A percentile compares a stretch with the other conserved stretches of the same genome.
Conservation (phyloP, 2,888 invertebrate genomes). For the Drosophila dives region DNA sequence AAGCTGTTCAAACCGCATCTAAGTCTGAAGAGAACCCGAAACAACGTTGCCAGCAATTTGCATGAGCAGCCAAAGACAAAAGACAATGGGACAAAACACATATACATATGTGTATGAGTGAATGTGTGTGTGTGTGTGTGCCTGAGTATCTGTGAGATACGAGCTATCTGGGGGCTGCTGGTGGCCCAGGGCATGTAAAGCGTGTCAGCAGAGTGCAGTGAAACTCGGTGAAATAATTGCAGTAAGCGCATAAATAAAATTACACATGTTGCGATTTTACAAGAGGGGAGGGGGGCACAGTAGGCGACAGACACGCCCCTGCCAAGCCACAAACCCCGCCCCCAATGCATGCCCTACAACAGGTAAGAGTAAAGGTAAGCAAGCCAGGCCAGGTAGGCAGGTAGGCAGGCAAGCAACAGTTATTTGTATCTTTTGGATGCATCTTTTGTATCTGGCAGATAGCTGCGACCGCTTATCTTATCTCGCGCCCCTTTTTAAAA, state of each 20-base stretch:
- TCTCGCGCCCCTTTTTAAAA: conserved; percentile 41
- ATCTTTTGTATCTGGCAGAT: conserved; percentile 41
- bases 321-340: not conserved
- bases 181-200: conserved; percentile 70
- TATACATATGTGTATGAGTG: conserved; percentile 2
- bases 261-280: conserved; percentile 63
- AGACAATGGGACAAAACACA: conserved; percentile 55
- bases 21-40: conserved; percentile 54
- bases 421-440: conserved; percentile 40
- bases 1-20: conserved; percentile 65
- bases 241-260: conserved; percentile 67
- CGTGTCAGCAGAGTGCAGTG: conserved; percentile 78
- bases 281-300: conserved; percentile 15
- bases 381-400: not conserved
- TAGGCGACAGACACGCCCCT: conserved; percentile 42
- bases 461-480: conserved; percentile 49
- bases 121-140: conserved; percentile 11
- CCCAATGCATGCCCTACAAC: conserved; percentile 3
- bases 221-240: conserved; percentile 78
- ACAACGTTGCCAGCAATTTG: conserved; percentile 56
- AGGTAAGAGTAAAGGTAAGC: conserved; percentile 27
- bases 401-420: conserved; percentile 25
- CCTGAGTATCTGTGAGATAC: conserved; percentile 53
- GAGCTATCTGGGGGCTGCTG: conserved; percentile 40
- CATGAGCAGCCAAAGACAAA: conserved; percentile 60